Evolutionary conservation across 2,797 vertebrate species (phyloP).

Genomic region (Hippopotamyrus pictus): DNA sequence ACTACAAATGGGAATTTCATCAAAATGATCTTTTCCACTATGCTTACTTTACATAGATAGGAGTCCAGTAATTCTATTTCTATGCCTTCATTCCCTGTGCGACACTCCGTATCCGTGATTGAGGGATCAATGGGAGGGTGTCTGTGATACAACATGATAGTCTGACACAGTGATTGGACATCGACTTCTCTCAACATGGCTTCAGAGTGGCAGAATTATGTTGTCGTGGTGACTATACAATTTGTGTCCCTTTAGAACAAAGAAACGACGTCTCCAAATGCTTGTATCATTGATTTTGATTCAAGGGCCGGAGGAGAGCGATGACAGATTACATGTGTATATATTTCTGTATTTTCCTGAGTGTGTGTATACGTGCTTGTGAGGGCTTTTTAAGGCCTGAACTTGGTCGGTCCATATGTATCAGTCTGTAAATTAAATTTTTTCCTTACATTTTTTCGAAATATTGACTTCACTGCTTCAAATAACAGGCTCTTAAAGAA

Average conservation of each 20-base stretch:
- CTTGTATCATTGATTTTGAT: slow-evolving; percentile 60
- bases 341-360: slow-evolving; percentile 30
- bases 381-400: not conserved
- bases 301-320: slow-evolving; percentile 40
- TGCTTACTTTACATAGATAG: not conserved
- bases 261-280: slow-evolving; percentile 42
- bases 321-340: slow-evolving; percentile 29
- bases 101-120: slow-evolving; percentile 61
- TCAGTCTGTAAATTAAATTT: not conserved
- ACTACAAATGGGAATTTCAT: not conserved
- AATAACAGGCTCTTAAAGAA: slow-evolving; percentile 36
- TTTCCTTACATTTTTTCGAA: not conserved
- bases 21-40: not conserved
- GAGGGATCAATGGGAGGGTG: slow-evolving; percentile 68
- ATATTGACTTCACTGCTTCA: not conserved
- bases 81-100: not conserved
- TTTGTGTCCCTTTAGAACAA: slow-evolving; percentile 65
- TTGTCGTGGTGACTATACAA: slow-evolving; percentile 75
- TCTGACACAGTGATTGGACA: slow-evolving; percentile 73
- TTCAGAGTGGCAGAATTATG: slow-evolving; percentile 75
- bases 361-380: slow-evolving; percentile 1
- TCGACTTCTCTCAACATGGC: slow-evolving; percentile 70
- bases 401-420: not conserved
- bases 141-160: slow-evolving; percentile 64
- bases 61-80: not conserved